Base-by-base conservation (phyloP, 92 coral and sea anemone species). In the Virgularia gustaviana region DNA sequence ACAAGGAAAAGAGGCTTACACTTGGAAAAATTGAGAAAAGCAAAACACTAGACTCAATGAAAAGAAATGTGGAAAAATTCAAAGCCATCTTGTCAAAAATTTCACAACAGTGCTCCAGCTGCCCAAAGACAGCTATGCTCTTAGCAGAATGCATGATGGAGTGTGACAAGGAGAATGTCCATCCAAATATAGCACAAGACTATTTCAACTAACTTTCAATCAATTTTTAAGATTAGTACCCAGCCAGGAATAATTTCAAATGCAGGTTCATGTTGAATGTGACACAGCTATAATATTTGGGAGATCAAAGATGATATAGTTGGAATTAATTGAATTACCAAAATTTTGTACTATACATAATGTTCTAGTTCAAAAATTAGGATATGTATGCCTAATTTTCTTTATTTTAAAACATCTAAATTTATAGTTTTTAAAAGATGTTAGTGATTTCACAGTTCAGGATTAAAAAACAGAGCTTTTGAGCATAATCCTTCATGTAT, bases 401-500 rank as follows among this genome's bases (percentile, higher is more conserved):
- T n/a, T n/a, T n/a, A n/a, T n/a, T n/a, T n/a, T n/a, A n/a, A n/a
- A n/a, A n/a, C n/a, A n/a, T n/a, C 62, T 9, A 19, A 55, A 4
- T 28, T 5, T 12, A 55, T 13, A 2, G 4, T 3, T 2, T 47
- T 47, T 3, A 47, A 36, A 60, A 33, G 4, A 60, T 30, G 37
- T 34, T 33, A 6, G 23, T 33, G 6, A 34, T 3, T 22, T 43
- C 5, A 43, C 13, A 43, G n/a, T 24, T 10, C 19, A 25, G 75
- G 75, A 33, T 63, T 73, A 59, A 86, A 76, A 31, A 83, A 70
- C 5, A 92, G 67, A 2, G 85, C 49, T 71, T 86, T 88, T 20
- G 84, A 78, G 77, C 87, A 82, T 11, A 92, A 87, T 36, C 92
- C 96, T 27, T 53, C 71, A 37, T 56, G 30, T 0, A 92, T 43